Evolutionary conservation across 2,113 vertebrate species (phyloP).

Genomic region (Haliaeetus leucogaster): DNA sequence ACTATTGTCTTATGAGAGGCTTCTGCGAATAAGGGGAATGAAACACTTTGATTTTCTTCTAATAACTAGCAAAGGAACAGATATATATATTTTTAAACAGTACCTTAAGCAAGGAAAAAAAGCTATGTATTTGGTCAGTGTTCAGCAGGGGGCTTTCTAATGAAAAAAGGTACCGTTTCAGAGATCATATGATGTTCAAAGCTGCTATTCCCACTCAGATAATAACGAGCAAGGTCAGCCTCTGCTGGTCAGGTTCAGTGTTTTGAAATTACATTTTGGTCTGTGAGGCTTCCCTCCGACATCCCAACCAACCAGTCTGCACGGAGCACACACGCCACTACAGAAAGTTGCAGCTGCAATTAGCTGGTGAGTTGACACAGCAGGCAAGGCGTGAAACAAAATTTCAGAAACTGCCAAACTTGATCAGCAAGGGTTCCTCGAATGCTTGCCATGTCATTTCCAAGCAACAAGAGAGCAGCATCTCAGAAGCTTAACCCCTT

Average conservation of each 20-base stretch:
- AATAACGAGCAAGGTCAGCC: slow-evolving; percentile 73
- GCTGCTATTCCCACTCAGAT: slow-evolving; percentile 71
- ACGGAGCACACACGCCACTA: neutral
- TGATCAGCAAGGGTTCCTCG: slow-evolving; percentile 39
- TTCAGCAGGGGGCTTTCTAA: slow-evolving; percentile 70
- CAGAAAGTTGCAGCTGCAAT: slow-evolving; percentile 61
- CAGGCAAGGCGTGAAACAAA: slow-evolving; percentile 64
- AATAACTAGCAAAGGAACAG: slow-evolving; percentile 56
- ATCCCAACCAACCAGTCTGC: slow-evolving; percentile 4
- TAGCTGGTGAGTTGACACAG: slow-evolving; percentile 57
- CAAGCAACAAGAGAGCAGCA: slow-evolving; percentile 19
- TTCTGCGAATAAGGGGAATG: neutral
- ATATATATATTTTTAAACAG: slow-evolving; percentile 52
- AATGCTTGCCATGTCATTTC: slow-evolving; percentile 23
- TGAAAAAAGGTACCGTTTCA: slow-evolving; percentile 70
- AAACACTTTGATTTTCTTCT: slow-evolving; percentile 53
- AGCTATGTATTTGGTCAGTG: slow-evolving; percentile 61
- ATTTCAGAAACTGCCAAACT: slow-evolving; percentile 63
- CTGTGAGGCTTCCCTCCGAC: slow-evolving; percentile 48
- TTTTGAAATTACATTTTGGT: slow-evolving; percentile 70
- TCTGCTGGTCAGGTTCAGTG: slow-evolving; percentile 65
- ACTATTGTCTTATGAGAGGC: slow-evolving; percentile 19
- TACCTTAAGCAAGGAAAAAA: slow-evolving; percentile 57
- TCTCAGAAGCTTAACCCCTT: slow-evolving; percentile 32
- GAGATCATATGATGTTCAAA: slow-evolving; percentile 71